Evolutionary conservation across 23 tunicate species (phyloP), one percentile per base, ranked within the genome.

Genomic region (Trididemnum nubilum): DNA sequence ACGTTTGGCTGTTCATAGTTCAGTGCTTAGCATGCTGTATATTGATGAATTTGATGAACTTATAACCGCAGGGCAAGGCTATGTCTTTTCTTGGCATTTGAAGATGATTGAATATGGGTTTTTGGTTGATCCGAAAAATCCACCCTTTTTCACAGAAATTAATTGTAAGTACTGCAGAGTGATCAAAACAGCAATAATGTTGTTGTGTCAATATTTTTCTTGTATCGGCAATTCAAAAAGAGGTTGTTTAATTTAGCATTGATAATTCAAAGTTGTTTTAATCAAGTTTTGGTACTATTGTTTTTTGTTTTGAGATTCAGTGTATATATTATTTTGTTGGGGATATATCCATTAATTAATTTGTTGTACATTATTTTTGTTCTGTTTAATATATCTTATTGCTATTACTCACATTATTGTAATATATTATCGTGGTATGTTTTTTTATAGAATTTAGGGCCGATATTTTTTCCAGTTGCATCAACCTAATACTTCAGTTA

Each of bases 31-130:
- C 49, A 89, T 83, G 80, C 34, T 89, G 23, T 89, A 89, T 71
- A 28, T 89, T 26, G 88, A 89, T 28, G 94, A 89, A 21, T 77
- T 67, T 51, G 94, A 89, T 78, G 94, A 89, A 40, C 66, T 89
- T 7, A 71, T 89, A 28, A 89, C 94, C 2, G 88, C 73, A 22
- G 94, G 94, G 40, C 84, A 83, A 78, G 94, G 88, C 0, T 69
- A 63, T 70, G 81, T 89, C 25, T 40, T 69, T 67, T 77, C 94
- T 21, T 89, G 94, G 94, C 59, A 37, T 29, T 19, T 89, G 30
- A 40, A 59, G 27, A 31, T 78, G 38, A 83, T 89, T 27, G 94
- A 77, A 22, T 83, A 73, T 76, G 84, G 94, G 35, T 30, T 83
- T 28, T 88, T 86, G 12, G 70, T 89, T 54, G 88, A 89, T 31